Conservation (phyloP, 2,797 vertebrate genomes). For the Catamblyrhynchus diadema region DNA sequence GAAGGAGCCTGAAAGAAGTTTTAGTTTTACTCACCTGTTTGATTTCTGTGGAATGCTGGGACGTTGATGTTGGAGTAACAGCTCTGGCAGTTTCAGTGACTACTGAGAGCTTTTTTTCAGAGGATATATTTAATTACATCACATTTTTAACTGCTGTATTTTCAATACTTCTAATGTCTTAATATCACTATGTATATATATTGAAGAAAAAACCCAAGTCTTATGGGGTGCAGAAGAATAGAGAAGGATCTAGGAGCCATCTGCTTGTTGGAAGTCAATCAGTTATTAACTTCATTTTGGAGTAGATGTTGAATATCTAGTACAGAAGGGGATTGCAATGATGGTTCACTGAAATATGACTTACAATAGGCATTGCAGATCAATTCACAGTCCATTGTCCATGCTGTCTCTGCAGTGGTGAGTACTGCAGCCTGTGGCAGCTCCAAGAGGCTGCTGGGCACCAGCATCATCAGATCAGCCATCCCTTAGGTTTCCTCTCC, state of each 20-base stretch:
- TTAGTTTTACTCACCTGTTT: neutral
- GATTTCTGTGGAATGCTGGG: neutral
- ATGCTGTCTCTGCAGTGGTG: rapidly evolving
- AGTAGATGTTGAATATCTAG: neutral
- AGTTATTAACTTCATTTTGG: slow-evolving; percentile 1
- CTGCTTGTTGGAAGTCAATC: slow-evolving; percentile 1
- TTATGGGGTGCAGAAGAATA: neutral
- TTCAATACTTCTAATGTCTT: neutral
- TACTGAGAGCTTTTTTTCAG: neutral
- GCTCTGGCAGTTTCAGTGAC: neutral
- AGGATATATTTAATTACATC: neutral
- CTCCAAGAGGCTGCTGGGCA: neutral
- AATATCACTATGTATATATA: neutral
- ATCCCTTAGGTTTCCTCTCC: neutral
- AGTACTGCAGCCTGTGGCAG: neutral
- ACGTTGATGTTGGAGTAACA: neutral
- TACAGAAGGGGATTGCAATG: neutral
- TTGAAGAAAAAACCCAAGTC: neutral
- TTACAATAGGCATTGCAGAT: neutral
- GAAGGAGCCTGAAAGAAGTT: neutral
- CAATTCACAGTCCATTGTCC: neutral
- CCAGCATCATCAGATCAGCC: neutral
- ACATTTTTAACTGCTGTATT: neutral
- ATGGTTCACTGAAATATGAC: neutral
- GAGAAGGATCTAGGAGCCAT: neutral